Evolutionary conservation across 2,797 vertebrate genomes (phyloP), one percentile per base, ranked within the genome.

Genomic region (Poeciliopsis gracilis): DNA sequence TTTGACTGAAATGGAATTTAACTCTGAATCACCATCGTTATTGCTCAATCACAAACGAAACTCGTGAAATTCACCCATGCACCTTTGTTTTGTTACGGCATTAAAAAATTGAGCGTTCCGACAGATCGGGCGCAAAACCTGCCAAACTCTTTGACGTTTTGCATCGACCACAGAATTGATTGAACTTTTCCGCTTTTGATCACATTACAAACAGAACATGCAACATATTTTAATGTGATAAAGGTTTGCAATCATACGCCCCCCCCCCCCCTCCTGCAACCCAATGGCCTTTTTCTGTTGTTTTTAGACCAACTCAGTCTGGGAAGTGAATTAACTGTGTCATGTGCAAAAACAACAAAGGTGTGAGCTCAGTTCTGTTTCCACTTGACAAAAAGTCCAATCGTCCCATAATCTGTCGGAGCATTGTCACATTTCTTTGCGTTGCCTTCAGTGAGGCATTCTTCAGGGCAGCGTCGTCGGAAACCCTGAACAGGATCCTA

Each of bases 401-500:
- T 49, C 63, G 41, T 30, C 72, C 10, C 5, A 7, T 72, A 41
- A 63, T 13, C 9, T 20, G 38, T 57, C 30, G 73, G 61, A 23
- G 23, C 16, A 20, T 23, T n/a, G 33, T 12, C 66, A 59, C 43
- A 41, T 47, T 15, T 61, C 45, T 18, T 47, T 20, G 57, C 23
- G 36, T 72, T 4, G 47, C 9, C 61, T 49, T 59, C 18, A 77
- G 73, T 57, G 76, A 51, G 77, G 82, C 53, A 77, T 88, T 85
- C 7, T 11, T 80, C 67, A 75, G 73, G 81, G 73, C 74, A 76
- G 55, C 36, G 69, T 77, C 0, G 47, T 82, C 45, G 55, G 55
- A 83, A 84, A 53, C 5, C 55, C 55, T 76, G 45, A 82, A 15
- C 74, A 66, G 73, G 66, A 88, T 80, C 84, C 86, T 33, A 78